Conservation (phyloP, 2,888 invertebrate species). For the Campoplex capitator region DNA sequence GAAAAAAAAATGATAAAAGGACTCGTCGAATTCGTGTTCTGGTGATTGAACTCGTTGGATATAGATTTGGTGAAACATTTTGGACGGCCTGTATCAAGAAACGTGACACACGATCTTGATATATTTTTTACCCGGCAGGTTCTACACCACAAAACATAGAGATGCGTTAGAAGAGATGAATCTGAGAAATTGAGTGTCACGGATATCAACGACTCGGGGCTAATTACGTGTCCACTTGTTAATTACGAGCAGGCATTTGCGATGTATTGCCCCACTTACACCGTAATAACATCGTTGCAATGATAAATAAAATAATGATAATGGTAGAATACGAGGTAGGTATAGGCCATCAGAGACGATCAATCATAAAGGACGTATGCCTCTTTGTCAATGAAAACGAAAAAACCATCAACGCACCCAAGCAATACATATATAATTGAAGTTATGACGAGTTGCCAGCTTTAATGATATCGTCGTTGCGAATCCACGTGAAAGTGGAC, state of each 20-base stretch:
- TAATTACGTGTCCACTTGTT: constrained; percentile 76
- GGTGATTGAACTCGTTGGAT: neutral
- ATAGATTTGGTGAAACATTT: neutral
- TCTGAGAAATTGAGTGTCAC: constrained; percentile 46
- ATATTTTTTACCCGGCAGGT: constrained; percentile 17
- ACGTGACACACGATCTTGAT: neutral
- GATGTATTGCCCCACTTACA: constrained; percentile 38
- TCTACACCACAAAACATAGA: neutral
- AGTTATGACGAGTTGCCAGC: constrained; percentile 71
- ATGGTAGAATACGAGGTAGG: constrained; percentile 6
- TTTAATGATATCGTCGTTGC: constrained; percentile 74
- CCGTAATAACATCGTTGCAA: constrained; percentile 21
- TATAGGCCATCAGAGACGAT: constrained; percentile 55
- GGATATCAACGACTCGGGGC: constrained; percentile 72
- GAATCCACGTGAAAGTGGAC: constrained; percentile 63
- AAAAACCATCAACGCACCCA: constrained; percentile 11
- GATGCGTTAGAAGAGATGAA: neutral
- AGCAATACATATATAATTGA: constrained; percentile 69
- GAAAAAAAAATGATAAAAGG: neutral
- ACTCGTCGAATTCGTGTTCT: too few relatives aligned
- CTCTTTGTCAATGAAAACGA: constrained; percentile 48
- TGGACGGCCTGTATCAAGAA: neutral
- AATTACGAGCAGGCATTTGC: constrained; percentile 61
- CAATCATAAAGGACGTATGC: constrained; percentile 62
- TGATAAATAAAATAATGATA: constrained; percentile 56